phyloP scores from a whole-genome alignment of 2,113 vertebrate species.

The Vombatus ursinus region DNA sequence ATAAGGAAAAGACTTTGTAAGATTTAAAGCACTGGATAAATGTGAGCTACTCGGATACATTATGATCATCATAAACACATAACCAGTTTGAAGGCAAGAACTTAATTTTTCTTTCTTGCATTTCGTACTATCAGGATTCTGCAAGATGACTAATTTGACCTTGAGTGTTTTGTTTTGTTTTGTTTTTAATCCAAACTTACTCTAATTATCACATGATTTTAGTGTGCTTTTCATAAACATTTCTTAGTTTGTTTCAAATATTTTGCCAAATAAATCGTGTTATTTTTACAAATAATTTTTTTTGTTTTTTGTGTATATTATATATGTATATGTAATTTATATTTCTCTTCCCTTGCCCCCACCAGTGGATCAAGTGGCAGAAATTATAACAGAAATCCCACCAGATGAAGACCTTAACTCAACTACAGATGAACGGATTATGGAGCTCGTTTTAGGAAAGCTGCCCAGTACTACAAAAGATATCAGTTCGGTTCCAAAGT shows the following conservation, averaged over 20 bases:
- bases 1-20: background rate
- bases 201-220: background rate
- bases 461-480: conserved; percentile 76
- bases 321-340: background rate
- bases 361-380: conserved; percentile 79
- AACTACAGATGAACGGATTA: conserved; percentile 83
- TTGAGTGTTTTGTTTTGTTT: background rate
- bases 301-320: background rate
- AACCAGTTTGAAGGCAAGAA: background rate
- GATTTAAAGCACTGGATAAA: background rate
- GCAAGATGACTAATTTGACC: fast-evolving
- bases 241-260: background rate
- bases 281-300: background rate
- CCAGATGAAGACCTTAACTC: conserved; percentile 79
- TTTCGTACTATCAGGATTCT: background rate
- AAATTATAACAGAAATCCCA: conserved; percentile 79
- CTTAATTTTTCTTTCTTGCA: background rate
- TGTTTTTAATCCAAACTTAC: fast-evolving
- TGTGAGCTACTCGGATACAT: background rate
- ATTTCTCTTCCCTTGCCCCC: fast-evolving
- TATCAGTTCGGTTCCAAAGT: conserved; percentile 82
- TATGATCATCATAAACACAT: background rate
- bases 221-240: background rate
- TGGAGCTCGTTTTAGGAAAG: conserved; percentile 86
- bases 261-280: background rate